Evolutionary conservation across 1,140 invertebrate species (phyloP).

Genomic region (Scylla paramamosain): DNA sequence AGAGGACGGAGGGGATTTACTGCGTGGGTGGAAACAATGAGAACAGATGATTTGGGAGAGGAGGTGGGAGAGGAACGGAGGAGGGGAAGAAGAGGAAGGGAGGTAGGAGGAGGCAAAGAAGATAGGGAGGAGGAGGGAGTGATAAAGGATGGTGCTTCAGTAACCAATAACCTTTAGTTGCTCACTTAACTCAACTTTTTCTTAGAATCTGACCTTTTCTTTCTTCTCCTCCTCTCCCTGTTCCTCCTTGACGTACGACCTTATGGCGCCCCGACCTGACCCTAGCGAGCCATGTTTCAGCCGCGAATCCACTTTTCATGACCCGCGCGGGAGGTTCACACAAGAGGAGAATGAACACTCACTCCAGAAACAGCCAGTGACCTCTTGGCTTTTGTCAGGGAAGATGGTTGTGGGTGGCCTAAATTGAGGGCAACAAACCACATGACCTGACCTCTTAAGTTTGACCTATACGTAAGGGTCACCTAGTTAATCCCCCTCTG

Average conservation of each 20-base stretch:
- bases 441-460: not conserved
- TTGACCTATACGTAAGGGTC: not conserved
- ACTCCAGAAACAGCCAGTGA: not conserved
- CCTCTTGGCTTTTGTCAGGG: not conserved
- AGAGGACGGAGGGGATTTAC: not conserved
- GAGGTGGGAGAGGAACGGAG: not conserved
- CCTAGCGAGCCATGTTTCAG: not conserved
- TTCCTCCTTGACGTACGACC: not conserved
- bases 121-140: not conserved
- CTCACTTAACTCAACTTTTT: not conserved
- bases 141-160: slow-evolving; percentile 1
- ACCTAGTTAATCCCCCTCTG: not conserved
- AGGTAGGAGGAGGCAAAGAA: not conserved
- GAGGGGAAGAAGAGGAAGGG: not conserved
- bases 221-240: not conserved
- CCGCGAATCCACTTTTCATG: not conserved
- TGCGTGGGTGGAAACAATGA: not conserved
- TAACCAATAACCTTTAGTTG: not conserved
- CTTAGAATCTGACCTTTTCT: not conserved
- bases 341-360: not conserved
- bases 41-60: not conserved
- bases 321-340: not conserved
- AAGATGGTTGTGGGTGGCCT: too few species aligned
- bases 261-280: not conserved
- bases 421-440: too few species aligned